These are phyloP conservation scores for Premnoplex brunnescens DNA, from an alignment of 2,797 vertebrate genomes.

Conservation along the genomic window DNA sequence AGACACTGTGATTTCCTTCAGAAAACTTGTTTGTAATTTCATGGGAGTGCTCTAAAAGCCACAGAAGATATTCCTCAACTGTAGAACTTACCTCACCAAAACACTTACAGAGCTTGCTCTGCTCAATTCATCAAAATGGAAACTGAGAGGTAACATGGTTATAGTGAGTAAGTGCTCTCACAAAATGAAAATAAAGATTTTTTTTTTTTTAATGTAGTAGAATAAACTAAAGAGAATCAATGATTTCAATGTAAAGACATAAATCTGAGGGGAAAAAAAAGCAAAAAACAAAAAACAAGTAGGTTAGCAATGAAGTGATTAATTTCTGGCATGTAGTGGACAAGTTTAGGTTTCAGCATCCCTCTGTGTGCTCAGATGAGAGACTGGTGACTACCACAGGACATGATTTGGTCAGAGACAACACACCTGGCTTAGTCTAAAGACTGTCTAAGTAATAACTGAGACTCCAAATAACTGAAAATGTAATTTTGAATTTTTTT, in stretches of 20 bases:
- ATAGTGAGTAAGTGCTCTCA: background rate
- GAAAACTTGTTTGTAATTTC: background rate
- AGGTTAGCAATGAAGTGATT: background rate
- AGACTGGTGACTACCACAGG: rapidly evolving
- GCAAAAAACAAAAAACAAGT: background rate
- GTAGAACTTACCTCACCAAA: background rate
- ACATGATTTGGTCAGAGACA: background rate
- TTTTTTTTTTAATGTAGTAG: background rate
- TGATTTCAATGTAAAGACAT: background rate
- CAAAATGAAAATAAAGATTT: background rate
- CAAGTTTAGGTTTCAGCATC: background rate
- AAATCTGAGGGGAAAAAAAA: background rate
- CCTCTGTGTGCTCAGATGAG: background rate
- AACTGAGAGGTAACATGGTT: background rate
- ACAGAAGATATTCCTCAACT: background rate
- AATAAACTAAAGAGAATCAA: background rate
- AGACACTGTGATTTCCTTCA: background rate
- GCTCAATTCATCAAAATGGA: background rate
- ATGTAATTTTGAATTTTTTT: background rate
- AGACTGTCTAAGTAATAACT: background rate
- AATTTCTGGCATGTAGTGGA: background rate
- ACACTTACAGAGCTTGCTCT: background rate
- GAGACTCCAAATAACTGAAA: background rate
- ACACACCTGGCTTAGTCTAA: rapidly evolving
- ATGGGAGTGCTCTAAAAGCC: background rate